Percentiles rank a stretch among this genome's conserved stretches.
Conservation (phyloP, 2,113 vertebrate species). For the Scolopax mira region DNA sequence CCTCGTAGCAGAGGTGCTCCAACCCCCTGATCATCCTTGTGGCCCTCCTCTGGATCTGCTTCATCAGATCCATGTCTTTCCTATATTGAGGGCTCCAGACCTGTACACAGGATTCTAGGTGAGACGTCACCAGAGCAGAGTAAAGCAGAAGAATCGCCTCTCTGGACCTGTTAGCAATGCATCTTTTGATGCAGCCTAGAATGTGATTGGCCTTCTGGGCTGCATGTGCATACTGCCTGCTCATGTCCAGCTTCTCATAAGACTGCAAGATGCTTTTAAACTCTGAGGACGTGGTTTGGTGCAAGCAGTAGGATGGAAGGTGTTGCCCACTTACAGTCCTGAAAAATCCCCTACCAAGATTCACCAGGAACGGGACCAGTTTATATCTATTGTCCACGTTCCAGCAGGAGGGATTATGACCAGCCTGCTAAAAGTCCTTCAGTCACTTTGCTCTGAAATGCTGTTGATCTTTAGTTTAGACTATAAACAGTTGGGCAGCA, state of each 20-base stretch:
- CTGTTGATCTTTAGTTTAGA: background rate
- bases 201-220: too few species aligned
- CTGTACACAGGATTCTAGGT: too few species aligned
- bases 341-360: background rate
- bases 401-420: background rate
- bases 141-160: too few species aligned
- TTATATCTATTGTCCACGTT: background rate
- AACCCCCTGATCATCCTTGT: too few species aligned
- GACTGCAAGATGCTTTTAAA: background rate
- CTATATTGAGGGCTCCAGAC: too few species aligned
- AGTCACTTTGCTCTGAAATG: background rate
- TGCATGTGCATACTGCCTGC: too few species aligned
- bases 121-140: too few species aligned
- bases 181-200: too few species aligned
- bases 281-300: background rate
- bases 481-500: background rate
- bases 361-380: background rate
- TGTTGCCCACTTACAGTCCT: background rate
- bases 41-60: too few species aligned
- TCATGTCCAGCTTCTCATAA: background rate
- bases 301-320: background rate
- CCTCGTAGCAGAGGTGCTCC: too few species aligned
- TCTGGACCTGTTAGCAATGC: too few species aligned
- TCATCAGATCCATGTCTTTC: too few species aligned
- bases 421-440: background rate